Percentiles rank a stretch among this genome's conserved stretches.
phyloP scores from a whole-genome alignment of 35 echinoderm and acorn worm genomes.

The Ophiothrix spiculata region DNA sequence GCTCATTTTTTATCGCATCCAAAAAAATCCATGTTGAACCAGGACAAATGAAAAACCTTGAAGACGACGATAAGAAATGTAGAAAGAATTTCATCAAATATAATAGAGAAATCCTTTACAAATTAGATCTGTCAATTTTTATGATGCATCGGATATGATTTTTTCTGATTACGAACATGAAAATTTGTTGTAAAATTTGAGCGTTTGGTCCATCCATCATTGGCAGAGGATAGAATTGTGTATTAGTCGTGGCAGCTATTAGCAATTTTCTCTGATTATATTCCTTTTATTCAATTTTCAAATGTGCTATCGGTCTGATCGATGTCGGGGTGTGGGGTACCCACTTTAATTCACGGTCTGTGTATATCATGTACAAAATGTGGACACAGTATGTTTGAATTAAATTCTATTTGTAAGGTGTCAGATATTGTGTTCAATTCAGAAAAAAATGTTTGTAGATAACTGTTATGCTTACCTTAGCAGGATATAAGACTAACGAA shows the following conservation, averaged over 20 bases:
- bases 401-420: no score
- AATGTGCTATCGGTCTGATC: no score
- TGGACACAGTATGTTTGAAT: no score
- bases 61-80: background rate
- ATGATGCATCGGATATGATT: background rate
- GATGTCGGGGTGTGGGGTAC: background rate
- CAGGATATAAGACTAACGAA: no score
- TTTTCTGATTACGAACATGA: background rate
- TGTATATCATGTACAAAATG: no score
- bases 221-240: background rate
- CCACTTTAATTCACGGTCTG: no score
- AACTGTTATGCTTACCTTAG: no score
- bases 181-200: background rate
- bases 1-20: background rate
- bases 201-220: background rate
- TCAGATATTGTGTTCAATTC: no score
- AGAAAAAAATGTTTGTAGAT: no score
- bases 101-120: background rate
- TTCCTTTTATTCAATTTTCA: constrained; percentile 4
- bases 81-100: background rate
- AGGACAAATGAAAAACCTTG: no score
- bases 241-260: constrained; percentile 1
- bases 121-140: background rate
- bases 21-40: background rate
- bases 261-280: constrained; percentile 4